Evolutionary conservation across 1,140 invertebrate species (phyloP).

Genomic region (Grapholita molesta): DNA sequence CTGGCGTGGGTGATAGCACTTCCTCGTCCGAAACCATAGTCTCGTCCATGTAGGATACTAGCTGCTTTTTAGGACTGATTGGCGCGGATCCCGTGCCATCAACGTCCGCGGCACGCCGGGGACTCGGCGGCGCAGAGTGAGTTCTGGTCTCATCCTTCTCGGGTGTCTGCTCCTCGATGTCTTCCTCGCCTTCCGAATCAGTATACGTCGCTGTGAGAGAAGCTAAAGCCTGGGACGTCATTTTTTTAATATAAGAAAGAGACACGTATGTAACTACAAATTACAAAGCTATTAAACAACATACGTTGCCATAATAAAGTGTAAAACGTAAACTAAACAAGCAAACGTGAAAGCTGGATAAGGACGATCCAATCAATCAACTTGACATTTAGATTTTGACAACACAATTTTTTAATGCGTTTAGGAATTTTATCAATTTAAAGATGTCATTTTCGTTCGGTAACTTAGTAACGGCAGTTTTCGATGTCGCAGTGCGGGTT

Average conservation of each 20-base stretch:
- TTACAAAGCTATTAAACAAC: too few species aligned
- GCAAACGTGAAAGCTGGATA: too few species aligned
- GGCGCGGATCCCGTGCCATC: constrained; percentile 54
- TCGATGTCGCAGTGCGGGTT: constrained; percentile 1
- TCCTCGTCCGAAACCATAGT: constrained; percentile 89
- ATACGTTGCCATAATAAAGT: too few species aligned
- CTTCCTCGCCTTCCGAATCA: constrained; percentile 90
- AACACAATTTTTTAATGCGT: neutral
- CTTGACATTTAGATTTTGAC: neutral
- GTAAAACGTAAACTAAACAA: too few species aligned
- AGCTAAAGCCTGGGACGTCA: constrained; percentile 82
- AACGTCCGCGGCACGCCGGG: constrained; percentile 40
- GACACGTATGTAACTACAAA: neutral
- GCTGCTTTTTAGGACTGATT: constrained; percentile 66
- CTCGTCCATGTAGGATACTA: constrained; percentile 90
- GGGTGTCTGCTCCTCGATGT: constrained; percentile 80
- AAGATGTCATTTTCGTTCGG: neutral
- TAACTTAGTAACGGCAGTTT: neutral
- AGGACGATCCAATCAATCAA: too few species aligned
- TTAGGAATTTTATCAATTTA: neutral
- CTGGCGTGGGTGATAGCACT: constrained; percentile 64
- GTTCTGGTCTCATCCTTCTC: constrained; percentile 64
- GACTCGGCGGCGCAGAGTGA: constrained; percentile 57
- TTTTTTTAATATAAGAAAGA: constrained; percentile 25
- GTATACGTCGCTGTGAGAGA: constrained; percentile 90